Evolutionary conservation across 2,888 invertebrate genomes (phyloP).

Genomic region (Keiferia lycopersicella): DNA sequence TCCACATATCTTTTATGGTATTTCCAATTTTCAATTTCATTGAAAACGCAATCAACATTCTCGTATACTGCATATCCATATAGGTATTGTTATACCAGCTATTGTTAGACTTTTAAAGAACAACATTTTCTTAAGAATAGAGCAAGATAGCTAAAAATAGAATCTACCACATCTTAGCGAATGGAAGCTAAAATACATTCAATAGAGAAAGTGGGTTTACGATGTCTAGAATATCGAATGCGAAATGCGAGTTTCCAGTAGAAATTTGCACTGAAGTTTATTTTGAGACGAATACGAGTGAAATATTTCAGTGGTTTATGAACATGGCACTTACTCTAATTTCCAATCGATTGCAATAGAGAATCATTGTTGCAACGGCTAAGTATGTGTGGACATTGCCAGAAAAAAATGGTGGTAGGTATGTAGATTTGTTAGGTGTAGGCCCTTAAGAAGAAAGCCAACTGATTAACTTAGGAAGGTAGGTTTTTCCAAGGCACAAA

Average conservation of each 20-base stretch:
- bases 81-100: too few relatives aligned
- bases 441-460: too few relatives aligned
- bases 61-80: too few relatives aligned
- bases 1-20: too few relatives aligned
- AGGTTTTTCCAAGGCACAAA: too few relatives aligned
- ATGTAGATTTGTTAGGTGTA: too few relatives aligned
- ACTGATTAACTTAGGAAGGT: too few relatives aligned
- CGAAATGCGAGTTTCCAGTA: constrained; percentile 4
- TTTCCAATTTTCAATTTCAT: too few relatives aligned
- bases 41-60: too few relatives aligned
- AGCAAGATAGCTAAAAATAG: background rate
- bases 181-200: background rate
- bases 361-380: constrained; percentile 5
- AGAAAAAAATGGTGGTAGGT: background rate
- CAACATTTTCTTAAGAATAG: background rate
- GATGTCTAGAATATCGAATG: background rate
- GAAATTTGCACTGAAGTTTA: constrained; percentile 7
- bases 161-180: background rate
- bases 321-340: constrained; percentile 1
- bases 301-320: constrained; percentile 6
- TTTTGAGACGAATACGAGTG: background rate
- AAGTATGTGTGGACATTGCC: background rate
- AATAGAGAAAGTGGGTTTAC: constrained; percentile 3
- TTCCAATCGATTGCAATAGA: constrained; percentile 1
- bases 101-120: background rate